phyloP scores from a whole-genome alignment of 64 coral and sea anemone species.

The Dendrophyllia cribrosa region DNA sequence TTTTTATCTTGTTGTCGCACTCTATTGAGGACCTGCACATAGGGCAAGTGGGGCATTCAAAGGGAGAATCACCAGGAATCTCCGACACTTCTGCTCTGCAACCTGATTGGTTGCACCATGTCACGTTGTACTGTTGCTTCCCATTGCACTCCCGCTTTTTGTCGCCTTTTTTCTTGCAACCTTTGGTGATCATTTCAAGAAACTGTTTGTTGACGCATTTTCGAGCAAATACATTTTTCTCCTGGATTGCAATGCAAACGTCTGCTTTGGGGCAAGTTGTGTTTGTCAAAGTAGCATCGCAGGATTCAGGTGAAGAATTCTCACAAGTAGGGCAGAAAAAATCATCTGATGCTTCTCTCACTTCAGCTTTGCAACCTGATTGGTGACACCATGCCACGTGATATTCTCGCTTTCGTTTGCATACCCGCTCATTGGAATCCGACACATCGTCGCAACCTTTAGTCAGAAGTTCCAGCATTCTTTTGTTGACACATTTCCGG shows the following conservation, averaged over 20 bases:
- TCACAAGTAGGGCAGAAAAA: slow-evolving; percentile 10
- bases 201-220: slow-evolving; percentile 20
- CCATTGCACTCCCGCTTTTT: background rate
- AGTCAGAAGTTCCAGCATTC: background rate
- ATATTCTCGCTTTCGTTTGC: background rate
- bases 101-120: background rate
- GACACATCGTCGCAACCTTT: background rate
- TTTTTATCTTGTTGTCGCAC: background rate
- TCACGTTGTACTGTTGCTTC: background rate
- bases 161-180: background rate
- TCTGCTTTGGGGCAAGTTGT: slow-evolving; percentile 10
- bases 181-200: background rate
- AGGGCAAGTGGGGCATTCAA: slow-evolving; percentile 24
- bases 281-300: background rate
- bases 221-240: background rate
- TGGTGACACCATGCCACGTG: background rate
- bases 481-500: slow-evolving; percentile 9
- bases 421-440: background rate
- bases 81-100: background rate
- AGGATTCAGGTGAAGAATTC: background rate
- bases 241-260: background rate
- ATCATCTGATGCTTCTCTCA: background rate
- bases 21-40: background rate
- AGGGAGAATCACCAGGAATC: background rate
- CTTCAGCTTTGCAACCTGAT: background rate